Percentiles rank a stretch among this genome's conserved stretches.
Conservation (phyloP, 2,888 invertebrate genomes). For the Xestia rhomboidea region DNA sequence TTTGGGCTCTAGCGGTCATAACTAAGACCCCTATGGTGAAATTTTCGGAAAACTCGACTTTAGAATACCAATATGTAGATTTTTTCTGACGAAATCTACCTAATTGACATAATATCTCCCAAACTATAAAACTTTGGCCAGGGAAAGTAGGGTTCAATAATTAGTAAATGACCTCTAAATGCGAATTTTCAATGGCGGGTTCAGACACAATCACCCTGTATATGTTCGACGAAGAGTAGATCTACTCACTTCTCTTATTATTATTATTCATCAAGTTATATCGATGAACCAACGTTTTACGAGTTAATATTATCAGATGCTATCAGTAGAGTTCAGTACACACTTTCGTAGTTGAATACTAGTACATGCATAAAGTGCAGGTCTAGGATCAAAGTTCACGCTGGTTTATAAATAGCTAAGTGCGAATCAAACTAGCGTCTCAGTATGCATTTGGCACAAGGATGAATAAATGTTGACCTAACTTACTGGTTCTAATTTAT, state of each 20-base stretch:
- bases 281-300: constrained; percentile 4
- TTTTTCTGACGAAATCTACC: no score
- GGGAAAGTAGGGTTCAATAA: no score
- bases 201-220: no score
- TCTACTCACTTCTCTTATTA: constrained; percentile 15
- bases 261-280: not conserved
- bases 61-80: no score
- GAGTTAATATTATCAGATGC: constrained; percentile 17
- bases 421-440: not conserved
- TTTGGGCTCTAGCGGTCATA: no score
- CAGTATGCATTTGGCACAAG: not conserved
- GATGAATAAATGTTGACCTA: not conserved
- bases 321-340: not conserved
- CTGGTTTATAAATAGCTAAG: constrained; percentile 2
- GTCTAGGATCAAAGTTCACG: not conserved
- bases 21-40: no score
- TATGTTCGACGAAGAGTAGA: not conserved
- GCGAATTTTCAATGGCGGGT: no score
- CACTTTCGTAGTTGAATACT: not conserved
- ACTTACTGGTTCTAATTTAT: not conserved
- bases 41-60: no score
- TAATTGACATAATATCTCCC: no score
- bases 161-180: no score
- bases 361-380: not conserved
- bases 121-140: no score